A percentile compares a stretch with the other conserved stretches of the same genome.
phyloP scores from a whole-genome alignment of 2,113 vertebrate genomes.

The Excalfactoria chinensis region DNA sequence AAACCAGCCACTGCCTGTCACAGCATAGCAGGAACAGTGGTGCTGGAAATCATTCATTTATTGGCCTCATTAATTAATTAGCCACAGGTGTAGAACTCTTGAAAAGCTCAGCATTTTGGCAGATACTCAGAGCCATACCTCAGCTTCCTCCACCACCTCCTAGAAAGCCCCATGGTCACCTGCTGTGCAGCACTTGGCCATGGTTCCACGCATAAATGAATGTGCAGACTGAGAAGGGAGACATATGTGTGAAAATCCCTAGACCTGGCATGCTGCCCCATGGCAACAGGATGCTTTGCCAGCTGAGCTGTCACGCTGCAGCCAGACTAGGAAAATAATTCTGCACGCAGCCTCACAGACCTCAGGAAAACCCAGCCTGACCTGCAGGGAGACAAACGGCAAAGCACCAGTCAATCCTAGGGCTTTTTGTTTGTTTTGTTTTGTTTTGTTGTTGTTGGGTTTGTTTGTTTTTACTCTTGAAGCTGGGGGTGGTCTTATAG shows the following conservation, averaged over 20 bases:
- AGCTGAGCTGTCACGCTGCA: not conserved
- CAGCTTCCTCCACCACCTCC: not conserved
- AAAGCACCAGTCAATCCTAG: not conserved
- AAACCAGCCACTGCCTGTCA: not conserved
- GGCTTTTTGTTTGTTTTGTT: not conserved
- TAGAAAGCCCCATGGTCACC: accelerated
- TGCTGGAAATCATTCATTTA: not conserved
- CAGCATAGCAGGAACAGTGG: not conserved
- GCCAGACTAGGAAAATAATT: not conserved
- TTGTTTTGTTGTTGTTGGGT: no score
- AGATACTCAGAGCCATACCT: not conserved
- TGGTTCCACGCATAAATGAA: not conserved
- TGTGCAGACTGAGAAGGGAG: not conserved
- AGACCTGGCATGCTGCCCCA: not conserved
- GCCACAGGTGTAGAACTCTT: not conserved
- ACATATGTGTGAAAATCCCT: not conserved
- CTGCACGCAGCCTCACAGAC: not conserved
- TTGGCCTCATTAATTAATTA: not conserved
- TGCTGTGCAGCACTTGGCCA: not conserved
- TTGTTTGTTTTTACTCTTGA: not conserved
- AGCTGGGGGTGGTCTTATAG: not conserved
- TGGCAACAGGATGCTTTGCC: not conserved
- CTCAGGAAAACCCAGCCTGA: not conserved
- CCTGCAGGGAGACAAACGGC: not conserved
- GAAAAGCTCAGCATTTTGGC: not conserved